phyloP scores from a whole-genome alignment of 2,113 vertebrate genomes.

The Theristicus caerulescens region DNA sequence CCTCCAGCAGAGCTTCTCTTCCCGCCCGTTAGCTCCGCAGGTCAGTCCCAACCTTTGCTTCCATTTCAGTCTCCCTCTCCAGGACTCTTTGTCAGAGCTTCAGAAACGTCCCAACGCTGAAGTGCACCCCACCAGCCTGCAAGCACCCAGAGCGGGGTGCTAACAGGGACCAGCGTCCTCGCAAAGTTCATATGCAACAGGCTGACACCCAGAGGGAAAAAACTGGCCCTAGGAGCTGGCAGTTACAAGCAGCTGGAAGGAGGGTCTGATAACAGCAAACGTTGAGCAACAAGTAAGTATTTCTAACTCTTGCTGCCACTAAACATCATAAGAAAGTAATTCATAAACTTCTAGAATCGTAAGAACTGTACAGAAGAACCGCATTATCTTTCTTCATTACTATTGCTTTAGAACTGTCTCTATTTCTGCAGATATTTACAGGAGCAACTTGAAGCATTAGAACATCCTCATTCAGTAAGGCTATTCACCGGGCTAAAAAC shows the following conservation, averaged over 20 bases:
- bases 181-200: neutral
- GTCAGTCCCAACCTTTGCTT: neutral
- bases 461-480: neutral
- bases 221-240: neutral
- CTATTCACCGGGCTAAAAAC: neutral
- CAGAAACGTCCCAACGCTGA: neutral
- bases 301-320: neutral
- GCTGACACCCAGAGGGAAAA: neutral
- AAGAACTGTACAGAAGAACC: neutral
- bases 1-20: neutral
- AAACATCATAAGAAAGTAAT: neutral
- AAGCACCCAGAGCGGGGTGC: neutral
- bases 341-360: neutral
- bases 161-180: neutral
- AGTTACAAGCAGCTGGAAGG: neutral
- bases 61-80: neutral
- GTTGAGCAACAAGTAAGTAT: neutral
- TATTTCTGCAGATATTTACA: neutral
- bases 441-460: neutral
- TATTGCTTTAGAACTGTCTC: neutral
- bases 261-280: neutral
- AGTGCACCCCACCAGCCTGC: neutral
- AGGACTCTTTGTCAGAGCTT: neutral
- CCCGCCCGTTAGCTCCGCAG: accelerated
- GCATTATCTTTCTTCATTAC: too few species aligned